Conservation (phyloP, 2,797 vertebrate genomes). For the Myotis daubentonii region DNA sequence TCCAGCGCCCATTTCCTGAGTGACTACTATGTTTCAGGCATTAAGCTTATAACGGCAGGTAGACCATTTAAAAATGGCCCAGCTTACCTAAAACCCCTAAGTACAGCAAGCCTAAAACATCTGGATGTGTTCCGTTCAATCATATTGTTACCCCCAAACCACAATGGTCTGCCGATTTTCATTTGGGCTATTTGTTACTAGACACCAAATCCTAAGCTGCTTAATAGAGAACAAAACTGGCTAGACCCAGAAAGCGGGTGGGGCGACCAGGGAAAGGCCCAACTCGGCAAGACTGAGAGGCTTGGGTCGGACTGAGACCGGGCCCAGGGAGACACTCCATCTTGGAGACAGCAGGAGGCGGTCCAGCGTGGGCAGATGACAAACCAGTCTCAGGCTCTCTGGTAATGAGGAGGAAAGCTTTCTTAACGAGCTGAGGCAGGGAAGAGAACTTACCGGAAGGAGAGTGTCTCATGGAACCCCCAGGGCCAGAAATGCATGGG, state of each 20-base stretch:
- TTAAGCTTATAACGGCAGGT: neutral
- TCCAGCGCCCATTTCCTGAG: neutral
- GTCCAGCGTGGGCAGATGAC: neutral
- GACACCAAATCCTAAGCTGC: neutral
- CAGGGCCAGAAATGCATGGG: neutral
- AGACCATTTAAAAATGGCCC: neutral
- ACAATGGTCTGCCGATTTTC: conserved; percentile 19
- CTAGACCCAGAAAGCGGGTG: neutral
- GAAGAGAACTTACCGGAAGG: conserved; percentile 26
- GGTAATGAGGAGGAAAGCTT: neutral
- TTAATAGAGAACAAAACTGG: neutral
- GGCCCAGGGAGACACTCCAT: neutral
- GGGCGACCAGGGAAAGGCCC: neutral
- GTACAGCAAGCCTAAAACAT: neutral
- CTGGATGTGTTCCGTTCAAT: conserved; percentile 3
- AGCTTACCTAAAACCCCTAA: neutral
- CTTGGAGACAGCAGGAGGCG: neutral
- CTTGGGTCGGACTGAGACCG: neutral
- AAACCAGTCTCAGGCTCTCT: neutral
- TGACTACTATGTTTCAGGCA: neutral
- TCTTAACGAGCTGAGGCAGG: neutral
- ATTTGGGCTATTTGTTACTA: neutral
- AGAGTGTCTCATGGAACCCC: neutral
- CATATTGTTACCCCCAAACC: neutral
- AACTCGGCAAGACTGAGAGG: neutral